A percentile compares a stretch with the other conserved stretches of the same genome.
Conservation (phyloP, 2,888 invertebrate species). For the Ganaspis brasiliensis region DNA sequence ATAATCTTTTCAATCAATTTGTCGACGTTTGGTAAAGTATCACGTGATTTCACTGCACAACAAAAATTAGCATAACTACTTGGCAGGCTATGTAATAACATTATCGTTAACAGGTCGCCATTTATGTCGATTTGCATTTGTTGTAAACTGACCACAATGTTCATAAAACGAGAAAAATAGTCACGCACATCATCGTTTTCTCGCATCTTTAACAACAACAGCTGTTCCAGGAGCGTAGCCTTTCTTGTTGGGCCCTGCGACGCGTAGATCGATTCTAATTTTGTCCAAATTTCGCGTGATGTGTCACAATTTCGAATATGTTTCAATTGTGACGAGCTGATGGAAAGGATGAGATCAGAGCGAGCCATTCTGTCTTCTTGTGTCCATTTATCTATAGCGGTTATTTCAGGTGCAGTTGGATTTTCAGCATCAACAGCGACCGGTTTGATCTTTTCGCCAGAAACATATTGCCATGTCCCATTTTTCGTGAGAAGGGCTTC, state of each 20-base stretch:
- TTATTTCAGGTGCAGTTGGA: neutral
- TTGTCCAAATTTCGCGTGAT: conserved; percentile 45
- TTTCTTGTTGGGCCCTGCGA: conserved; percentile 45
- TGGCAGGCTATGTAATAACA: conserved; percentile 47
- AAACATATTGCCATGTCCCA: conserved; percentile 15
- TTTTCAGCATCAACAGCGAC: neutral
- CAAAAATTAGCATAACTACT: conserved; percentile 45
- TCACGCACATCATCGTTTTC: conserved; percentile 47
- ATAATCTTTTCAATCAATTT: conserved; percentile 28
- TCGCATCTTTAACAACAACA: conserved; percentile 45
- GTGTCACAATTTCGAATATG: conserved; percentile 3
- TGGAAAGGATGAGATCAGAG: neutral
- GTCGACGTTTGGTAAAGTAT: conserved; percentile 45
- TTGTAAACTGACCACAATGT: conserved; percentile 22
- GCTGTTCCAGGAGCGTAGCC: conserved; percentile 39
- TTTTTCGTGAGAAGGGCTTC: conserved; percentile 7
- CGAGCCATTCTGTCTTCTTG: neutral
- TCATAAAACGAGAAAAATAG: conserved; percentile 44
- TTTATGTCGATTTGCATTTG: conserved; percentile 49
- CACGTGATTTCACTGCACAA: conserved; percentile 27
- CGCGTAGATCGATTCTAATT: conserved; percentile 38
- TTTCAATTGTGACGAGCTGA: neutral
- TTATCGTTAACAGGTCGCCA: conserved; percentile 24
- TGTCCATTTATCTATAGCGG: neutral
- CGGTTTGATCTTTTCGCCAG: neutral